phyloP scores from a whole-genome alignment of 2,113 vertebrate species.

The Sinosuthora webbiana region DNA sequence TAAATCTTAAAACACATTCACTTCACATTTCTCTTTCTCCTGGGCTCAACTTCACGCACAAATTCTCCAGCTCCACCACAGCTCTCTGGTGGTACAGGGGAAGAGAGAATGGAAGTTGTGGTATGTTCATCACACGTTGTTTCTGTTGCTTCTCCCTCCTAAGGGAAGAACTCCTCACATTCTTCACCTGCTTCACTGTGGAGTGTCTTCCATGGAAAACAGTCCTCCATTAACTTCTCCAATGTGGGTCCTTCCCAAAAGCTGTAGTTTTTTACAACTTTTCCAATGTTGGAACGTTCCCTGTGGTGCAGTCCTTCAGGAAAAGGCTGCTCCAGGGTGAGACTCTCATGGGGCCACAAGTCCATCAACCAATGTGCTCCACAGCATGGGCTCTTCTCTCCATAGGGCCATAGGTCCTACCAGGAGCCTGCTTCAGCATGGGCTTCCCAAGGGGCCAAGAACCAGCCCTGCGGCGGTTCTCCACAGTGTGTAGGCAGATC shows the following conservation, averaged over 20 bases:
- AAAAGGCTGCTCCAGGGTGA: neutral
- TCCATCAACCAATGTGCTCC: neutral
- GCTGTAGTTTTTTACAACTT: neutral
- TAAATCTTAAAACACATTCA: neutral
- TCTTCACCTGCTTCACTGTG: neutral
- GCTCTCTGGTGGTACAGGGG: neutral
- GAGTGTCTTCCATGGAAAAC: neutral
- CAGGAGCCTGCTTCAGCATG: neutral
- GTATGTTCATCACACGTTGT: neutral
- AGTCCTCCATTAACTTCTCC: neutral
- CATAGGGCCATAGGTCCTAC: neutral
- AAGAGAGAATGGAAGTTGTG: neutral
- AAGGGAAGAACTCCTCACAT: neutral
- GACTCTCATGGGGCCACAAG: neutral
- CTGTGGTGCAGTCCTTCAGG: neutral
- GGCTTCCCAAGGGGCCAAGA: neutral
- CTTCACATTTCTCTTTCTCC: neutral
- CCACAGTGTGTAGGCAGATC: neutral
- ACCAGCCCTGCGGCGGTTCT: neutral
- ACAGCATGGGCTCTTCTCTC: neutral
- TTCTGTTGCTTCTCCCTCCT: neutral
- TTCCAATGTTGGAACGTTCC: fast-evolving
- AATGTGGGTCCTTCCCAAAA: neutral
- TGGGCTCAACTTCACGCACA: neutral
- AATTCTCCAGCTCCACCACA: neutral